A percentile compares a stretch with the other conserved stretches of the same genome.
phyloP scores from a whole-genome alignment of 2,888 invertebrate species.

The Plagodis dolabraria region DNA sequence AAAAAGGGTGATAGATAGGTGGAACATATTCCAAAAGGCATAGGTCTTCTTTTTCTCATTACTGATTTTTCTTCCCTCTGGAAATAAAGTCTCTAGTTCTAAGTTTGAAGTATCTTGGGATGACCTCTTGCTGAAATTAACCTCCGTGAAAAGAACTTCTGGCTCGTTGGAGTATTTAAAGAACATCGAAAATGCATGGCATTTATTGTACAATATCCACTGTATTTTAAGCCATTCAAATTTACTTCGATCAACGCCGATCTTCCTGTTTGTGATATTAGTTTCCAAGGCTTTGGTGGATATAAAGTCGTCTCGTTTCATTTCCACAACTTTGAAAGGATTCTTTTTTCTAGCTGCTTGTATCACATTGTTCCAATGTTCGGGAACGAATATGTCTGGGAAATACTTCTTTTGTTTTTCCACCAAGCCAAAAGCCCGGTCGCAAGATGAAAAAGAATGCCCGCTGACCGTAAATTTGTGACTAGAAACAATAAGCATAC shows the following conservation, averaged over 20 bases:
- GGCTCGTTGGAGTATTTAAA: conserved; percentile 33
- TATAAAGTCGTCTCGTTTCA: conserved; percentile 31
- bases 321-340: conserved; percentile 30
- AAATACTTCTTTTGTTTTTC: neutral
- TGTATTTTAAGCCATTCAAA: conserved; percentile 31
- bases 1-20: conserved; percentile 12
- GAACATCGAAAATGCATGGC: conserved; percentile 29
- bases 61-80: conserved; percentile 26
- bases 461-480: no score
- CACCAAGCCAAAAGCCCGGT: no score
- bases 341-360: conserved; percentile 31
- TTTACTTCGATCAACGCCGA: conserved; percentile 21
- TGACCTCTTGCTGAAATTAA: conserved; percentile 31
- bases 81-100: conserved; percentile 27
- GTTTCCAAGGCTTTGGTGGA: conserved; percentile 28
- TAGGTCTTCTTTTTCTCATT: conserved; percentile 21
- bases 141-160: conserved; percentile 32
- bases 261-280: conserved; percentile 31
- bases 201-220: conserved; percentile 30
- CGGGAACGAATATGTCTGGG: conserved; percentile 15
- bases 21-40: conserved; percentile 21
- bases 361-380: conserved; percentile 27
- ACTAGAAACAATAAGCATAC: no score
- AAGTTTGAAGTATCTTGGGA: conserved; percentile 16
- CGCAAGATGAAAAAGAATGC: no score